Percentiles rank a stretch among this genome's conserved stretches.
These are phyloP conservation scores for Oenanthe melanoleuca DNA, from an alignment of 2,113 vertebrate genomes.

Conservation along the genomic window DNA sequence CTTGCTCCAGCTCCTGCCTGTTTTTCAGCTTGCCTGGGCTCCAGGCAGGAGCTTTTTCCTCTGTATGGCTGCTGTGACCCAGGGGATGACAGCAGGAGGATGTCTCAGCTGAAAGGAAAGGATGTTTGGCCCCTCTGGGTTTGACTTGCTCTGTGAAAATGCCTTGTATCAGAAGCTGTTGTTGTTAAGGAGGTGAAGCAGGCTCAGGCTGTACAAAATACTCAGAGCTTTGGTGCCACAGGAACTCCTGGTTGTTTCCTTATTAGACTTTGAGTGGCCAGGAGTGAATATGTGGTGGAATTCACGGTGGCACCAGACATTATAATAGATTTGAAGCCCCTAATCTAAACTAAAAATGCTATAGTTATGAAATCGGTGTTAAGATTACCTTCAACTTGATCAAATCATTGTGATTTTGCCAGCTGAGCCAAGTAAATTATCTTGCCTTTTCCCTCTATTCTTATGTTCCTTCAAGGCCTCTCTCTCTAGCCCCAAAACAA, in stretches of 20 bases:
- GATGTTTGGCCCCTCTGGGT: not conserved
- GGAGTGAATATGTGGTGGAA: not conserved
- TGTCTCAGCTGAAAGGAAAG: not conserved
- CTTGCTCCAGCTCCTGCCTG: not conserved
- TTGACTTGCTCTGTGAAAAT: not conserved
- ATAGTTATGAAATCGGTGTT: not conserved
- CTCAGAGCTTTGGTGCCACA: not conserved
- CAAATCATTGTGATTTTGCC: not conserved
- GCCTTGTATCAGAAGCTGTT: not conserved
- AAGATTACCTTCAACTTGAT: not conserved
- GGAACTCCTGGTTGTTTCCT: not conserved
- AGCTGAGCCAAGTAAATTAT: not conserved
- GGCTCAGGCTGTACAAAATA: not conserved
- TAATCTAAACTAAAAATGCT: not conserved
- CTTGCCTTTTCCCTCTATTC: not conserved
- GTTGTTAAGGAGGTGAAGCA: not conserved
- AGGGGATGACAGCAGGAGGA: not conserved
- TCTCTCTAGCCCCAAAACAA: not conserved
- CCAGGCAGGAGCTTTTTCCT: not conserved
- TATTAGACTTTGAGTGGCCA: not conserved
- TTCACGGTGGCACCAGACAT: not conserved
- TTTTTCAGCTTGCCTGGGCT: not conserved
- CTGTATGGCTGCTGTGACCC: not conserved
- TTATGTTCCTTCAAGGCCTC: not conserved
- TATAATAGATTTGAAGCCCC: not conserved